Evolutionary conservation across 1,140 invertebrate genomes (phyloP).

Genomic region (Fopius arisanus): DNA sequence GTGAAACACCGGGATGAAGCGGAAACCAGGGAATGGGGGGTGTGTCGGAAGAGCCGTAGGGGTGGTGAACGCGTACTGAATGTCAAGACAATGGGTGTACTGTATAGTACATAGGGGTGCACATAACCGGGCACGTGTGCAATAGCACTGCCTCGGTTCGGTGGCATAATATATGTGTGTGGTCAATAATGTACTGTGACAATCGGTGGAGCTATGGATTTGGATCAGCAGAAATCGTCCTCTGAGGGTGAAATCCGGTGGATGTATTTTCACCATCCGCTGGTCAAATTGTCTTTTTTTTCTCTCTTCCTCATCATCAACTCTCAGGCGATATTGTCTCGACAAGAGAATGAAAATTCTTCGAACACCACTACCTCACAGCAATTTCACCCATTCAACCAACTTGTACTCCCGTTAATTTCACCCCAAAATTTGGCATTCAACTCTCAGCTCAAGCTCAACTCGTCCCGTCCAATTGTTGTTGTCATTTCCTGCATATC

Average conservation of each 20-base stretch:
- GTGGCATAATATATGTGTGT: slow-evolving; percentile 26
- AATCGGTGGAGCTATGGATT: slow-evolving; percentile 9
- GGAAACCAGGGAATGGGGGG: background rate
- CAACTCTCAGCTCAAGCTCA: background rate
- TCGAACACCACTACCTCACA: background rate
- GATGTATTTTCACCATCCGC: background rate
- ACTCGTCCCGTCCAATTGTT: background rate
- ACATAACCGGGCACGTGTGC: slow-evolving; percentile 1
- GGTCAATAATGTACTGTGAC: slow-evolving; percentile 34
- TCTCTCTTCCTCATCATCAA: no score
- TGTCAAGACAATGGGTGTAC: slow-evolving; percentile 28
- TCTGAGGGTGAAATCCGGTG: background rate
- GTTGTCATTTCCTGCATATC: background rate
- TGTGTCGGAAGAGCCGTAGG: background rate
- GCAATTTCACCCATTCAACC: background rate
- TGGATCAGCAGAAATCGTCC: slow-evolving; percentile 11
- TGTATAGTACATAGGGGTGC: background rate
- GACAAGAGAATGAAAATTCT: background rate
- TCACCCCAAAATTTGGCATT: background rate
- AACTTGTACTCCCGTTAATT: background rate
- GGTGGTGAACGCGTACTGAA: background rate
- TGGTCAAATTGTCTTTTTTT: no score
- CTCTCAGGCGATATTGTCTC: no score
- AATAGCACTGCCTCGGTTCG: slow-evolving; percentile 4
- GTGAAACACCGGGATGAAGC: background rate